Percentiles rank a stretch among this genome's conserved stretches.
Evolutionary conservation across 1,140 invertebrate species (phyloP).

Genomic region (Zaprionus lachaisei): DNA sequence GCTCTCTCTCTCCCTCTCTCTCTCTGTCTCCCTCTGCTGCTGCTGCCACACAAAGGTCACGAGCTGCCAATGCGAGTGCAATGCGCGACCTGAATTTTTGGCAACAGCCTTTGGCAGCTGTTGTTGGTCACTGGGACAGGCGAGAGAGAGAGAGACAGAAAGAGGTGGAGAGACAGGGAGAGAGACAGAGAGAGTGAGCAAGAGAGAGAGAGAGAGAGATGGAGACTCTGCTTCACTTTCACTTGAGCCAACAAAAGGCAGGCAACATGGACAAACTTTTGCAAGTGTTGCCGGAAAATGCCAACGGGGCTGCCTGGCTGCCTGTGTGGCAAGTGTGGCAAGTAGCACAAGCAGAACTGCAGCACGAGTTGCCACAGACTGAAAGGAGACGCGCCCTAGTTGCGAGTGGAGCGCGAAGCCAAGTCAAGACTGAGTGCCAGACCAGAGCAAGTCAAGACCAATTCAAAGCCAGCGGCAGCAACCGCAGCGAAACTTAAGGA

Average conservation of each 20-base stretch:
- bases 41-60: constrained; percentile 49
- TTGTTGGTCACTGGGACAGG: constrained; percentile 40
- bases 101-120: constrained; percentile 23
- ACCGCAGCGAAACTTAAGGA: not conserved
- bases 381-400: constrained; percentile 1
- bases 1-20: not conserved
- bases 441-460: not conserved
- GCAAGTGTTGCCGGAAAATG: constrained; percentile 56
- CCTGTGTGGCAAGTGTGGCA: constrained; percentile 10
- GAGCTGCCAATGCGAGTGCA: constrained; percentile 40
- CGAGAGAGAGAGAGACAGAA: not conserved
- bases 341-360: not conserved
- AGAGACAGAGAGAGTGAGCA: not conserved
- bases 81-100: constrained; percentile 63
- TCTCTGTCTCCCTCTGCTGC: not conserved
- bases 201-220: no score
- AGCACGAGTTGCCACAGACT: constrained; percentile 2
- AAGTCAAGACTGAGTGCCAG: not conserved
- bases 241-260: constrained; percentile 45
- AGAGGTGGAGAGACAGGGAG: not conserved
- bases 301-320: no score
- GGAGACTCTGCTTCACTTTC: constrained; percentile 54
- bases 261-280: constrained; percentile 62
- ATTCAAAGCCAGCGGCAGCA: not conserved
- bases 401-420: not conserved